Base-by-base conservation (phyloP, 2,113 vertebrate species). In the Passerina amoena region DNA sequence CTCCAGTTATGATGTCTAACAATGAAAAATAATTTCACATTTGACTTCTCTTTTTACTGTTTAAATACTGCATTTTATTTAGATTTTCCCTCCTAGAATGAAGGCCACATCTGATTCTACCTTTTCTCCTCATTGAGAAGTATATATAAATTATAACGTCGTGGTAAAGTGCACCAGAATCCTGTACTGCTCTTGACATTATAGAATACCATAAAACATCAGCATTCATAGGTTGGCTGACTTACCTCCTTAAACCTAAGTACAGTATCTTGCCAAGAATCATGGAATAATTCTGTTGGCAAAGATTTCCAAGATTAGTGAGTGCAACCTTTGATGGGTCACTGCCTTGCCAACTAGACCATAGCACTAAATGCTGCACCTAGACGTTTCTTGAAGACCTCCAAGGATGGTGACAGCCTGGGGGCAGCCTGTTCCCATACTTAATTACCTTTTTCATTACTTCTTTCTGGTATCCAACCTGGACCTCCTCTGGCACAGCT, bases 21-120 rank as follows among this genome's bases (percentile, higher is more conserved):
- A 40, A 8, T 17, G 19, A 76, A 57, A 15, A 5, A 0, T n/a
- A n/a, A n/a, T 84, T 73, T 88, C 3, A n/a, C 4, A 56, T 45
- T 76, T 51, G 5, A 44, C 30, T 76, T 95, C 7, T 45, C 4
- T 56, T 28, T 60, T 83, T 89, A 51, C 17, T 69, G 30, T 47
- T 28, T 22, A 48, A 63, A 63, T 16, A 38, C 6, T 51, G 2
- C 9, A 45, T 45, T 66, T 79, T 48, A 47, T 61, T 90, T 33
- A 66, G 19, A 45, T 35, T 66, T 89, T 82, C 24, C 8, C 8
- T 71, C 8, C 11, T 38, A 53, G 11, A 54, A 4, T 40, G 50
- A 56, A 73, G 27, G 2, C 6, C 2, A 1, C 17, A 2, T 44
- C 9, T 12, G 5, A 77, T 53, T 8, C 7, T 4, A 31, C 3